Percentiles rank a stretch among this genome's conserved stretches.
phyloP scores from a whole-genome alignment of 2,888 invertebrate species.

The Ophion obscuratus region DNA sequence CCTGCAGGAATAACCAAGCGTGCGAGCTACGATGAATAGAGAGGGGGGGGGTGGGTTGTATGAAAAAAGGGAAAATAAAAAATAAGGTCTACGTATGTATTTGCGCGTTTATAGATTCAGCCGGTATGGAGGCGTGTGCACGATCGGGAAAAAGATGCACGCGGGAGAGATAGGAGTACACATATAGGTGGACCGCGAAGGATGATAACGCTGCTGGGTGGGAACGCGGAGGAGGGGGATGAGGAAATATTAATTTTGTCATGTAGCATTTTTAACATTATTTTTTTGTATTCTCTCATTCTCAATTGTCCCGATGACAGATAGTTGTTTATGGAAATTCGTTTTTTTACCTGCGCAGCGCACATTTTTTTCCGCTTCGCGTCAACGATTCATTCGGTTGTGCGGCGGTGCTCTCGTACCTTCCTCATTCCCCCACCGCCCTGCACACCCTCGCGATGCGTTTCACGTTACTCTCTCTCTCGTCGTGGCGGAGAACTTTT shows the following conservation, averaged over 20 bases:
- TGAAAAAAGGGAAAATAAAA: conserved; percentile 47
- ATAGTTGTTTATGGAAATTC: not conserved
- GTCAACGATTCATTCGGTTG: conserved; percentile 24
- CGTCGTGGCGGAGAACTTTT: conserved; percentile 45
- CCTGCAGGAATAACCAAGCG: conserved; percentile 60
- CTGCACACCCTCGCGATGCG: conserved; percentile 26
- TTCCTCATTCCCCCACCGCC: too few species aligned
- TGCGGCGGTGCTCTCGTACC: conserved; percentile 3
- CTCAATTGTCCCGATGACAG: not conserved
- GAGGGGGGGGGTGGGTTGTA: conserved; percentile 32
- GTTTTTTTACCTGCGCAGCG: not conserved
- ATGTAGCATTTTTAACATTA: not conserved
- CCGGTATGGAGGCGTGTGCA: not conserved
- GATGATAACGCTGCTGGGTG: too few species aligned
- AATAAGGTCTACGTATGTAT: not conserved
- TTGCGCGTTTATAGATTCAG: not conserved
- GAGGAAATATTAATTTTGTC: not conserved
- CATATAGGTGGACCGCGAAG: too few species aligned
- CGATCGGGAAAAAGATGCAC: too few species aligned
- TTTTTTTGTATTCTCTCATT: not conserved
- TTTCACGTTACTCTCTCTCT: conserved; percentile 59
- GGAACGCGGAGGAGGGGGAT: not conserved
- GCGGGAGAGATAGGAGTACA: too few species aligned
- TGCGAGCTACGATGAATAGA: conserved; percentile 59
- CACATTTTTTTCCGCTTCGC: conserved; percentile 13